Evolutionary conservation across 2,113 vertebrate genomes (phyloP).

Genomic region (Atractosteus spatula): DNA sequence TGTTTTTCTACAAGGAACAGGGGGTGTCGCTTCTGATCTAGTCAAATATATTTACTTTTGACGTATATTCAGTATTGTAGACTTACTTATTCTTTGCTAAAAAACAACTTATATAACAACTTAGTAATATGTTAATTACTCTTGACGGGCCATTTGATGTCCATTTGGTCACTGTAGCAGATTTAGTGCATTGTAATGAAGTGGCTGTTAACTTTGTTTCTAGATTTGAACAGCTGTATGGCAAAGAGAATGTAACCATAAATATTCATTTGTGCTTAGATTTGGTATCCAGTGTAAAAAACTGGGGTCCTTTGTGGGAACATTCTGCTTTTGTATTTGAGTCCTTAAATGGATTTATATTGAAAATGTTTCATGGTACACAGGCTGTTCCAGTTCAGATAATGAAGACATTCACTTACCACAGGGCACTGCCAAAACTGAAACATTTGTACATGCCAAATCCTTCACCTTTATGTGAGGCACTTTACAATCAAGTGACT

Average conservation of each 20-base stretch:
- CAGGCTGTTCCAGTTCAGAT: conserved; percentile 16
- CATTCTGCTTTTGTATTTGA: conserved; percentile 30
- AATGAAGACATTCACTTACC: conserved; percentile 31
- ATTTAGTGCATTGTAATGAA: conserved; percentile 14
- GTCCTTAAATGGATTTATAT: conserved; percentile 28
- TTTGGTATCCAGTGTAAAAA: conserved; percentile 23
- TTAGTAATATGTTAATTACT: no score
- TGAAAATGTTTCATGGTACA: conserved; percentile 33
- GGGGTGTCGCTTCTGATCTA: no score
- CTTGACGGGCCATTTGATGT: no score
- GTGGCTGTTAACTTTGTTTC: conserved; percentile 25
- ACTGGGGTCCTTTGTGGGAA: conserved; percentile 30
- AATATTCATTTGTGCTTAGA: conserved; percentile 38
- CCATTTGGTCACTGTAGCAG: no score
- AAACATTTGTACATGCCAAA: conserved; percentile 23
- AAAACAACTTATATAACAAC: no score
- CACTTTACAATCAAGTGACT: conserved; percentile 26
- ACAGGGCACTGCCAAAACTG: conserved; percentile 28
- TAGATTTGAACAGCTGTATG: conserved; percentile 24
- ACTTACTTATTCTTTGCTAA: no score
- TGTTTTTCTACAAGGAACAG: no score
- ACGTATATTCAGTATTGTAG: no score
- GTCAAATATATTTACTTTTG: no score
- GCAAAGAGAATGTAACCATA: conserved; percentile 26
- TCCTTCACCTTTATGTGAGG: conserved; percentile 26